Conservation (phyloP, 2,113 vertebrate species). For the Monopterus albus region DNA sequence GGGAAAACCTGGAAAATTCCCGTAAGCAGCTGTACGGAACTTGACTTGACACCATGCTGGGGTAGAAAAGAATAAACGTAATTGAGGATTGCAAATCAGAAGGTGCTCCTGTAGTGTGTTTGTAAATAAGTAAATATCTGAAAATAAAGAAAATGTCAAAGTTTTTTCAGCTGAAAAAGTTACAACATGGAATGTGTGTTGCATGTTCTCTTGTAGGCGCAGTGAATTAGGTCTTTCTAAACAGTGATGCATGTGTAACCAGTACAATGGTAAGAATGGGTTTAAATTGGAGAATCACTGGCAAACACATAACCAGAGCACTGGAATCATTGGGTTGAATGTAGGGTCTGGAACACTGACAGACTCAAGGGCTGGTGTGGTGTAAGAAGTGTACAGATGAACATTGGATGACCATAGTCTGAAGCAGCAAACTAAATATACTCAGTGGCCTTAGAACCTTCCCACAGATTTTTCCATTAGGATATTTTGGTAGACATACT, state of each 20-base stretch:
- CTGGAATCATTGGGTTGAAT: not conserved
- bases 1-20: constrained; percentile 11
- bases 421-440: constrained; percentile 12
- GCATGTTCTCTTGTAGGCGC: not conserved
- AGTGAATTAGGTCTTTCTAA: not conserved
- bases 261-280: constrained; percentile 12
- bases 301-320: not conserved
- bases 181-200: too few species aligned
- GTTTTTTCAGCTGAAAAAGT: not conserved
- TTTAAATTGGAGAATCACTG: constrained; percentile 26
- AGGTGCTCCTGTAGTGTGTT: not conserved
- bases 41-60: not conserved
- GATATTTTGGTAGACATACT: not conserved
- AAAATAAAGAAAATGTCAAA: not conserved
- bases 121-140: constrained; percentile 9
- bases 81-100: not conserved
- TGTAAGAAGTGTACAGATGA: not conserved
- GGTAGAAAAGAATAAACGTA: constrained; percentile 1
- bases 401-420: constrained; percentile 1
- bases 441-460: not conserved
- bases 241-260: constrained; percentile 3
- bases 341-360: not conserved
- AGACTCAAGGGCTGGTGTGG: not conserved
- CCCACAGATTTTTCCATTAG: not conserved
- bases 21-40: not conserved